Conservation (phyloP, 2,113 vertebrate species). For the Saccopteryx bilineata region DNA sequence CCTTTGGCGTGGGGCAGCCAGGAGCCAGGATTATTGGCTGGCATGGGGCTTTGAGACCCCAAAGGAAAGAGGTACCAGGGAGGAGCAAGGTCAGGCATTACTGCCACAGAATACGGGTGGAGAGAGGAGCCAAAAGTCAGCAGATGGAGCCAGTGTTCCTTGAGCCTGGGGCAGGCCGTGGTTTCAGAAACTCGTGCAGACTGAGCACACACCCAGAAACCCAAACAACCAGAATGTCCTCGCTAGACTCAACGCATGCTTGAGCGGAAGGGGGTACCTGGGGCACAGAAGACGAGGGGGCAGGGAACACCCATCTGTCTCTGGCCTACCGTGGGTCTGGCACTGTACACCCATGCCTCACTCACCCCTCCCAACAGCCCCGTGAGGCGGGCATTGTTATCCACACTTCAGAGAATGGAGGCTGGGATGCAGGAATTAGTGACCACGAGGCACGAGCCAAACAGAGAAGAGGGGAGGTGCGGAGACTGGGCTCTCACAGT, state of each 20-base stretch:
- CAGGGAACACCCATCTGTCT: background rate
- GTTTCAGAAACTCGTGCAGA: background rate
- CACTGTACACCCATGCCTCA: background rate
- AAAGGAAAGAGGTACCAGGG: background rate
- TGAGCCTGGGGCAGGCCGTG: background rate
- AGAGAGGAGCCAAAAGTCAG: background rate
- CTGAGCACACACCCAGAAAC: background rate
- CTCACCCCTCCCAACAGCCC: background rate
- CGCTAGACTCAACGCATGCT: background rate
- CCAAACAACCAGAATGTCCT: background rate
- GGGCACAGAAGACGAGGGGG: background rate
- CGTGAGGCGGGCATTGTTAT: background rate
- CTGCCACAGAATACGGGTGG: rapidly evolving
- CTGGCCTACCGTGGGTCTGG: rapidly evolving
- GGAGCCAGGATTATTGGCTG: constrained; percentile 61
- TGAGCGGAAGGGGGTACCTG: background rate
- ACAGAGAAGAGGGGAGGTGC: background rate
- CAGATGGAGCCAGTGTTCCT: constrained; percentile 43
- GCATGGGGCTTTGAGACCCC: constrained; percentile 49
- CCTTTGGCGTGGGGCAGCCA: constrained; percentile 58
- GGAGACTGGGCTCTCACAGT: rapidly evolving
- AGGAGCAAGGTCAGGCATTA: constrained; percentile 44
- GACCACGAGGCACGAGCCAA: background rate
- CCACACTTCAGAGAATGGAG: background rate
- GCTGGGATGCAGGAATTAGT: background rate